Conservation (phyloP, 2,888 invertebrate genomes). For the Nephrotoma appendiculata region DNA sequence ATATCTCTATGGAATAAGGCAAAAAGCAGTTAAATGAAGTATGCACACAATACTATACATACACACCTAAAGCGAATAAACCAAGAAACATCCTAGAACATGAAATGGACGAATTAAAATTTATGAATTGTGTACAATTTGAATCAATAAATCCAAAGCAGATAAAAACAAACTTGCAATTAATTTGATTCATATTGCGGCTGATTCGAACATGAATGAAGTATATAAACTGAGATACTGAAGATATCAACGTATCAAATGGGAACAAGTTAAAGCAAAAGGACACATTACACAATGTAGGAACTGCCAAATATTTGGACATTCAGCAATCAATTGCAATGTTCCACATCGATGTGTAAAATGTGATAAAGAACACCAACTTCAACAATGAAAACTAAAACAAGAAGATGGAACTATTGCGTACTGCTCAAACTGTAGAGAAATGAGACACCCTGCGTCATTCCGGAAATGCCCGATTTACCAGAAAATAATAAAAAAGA, state of each 20-base stretch:
- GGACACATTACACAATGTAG: not conserved
- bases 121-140: not conserved
- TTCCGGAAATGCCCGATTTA: not conserved
- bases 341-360: not conserved
- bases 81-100: not conserved
- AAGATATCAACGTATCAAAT: too few species aligned
- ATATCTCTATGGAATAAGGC: too few species aligned
- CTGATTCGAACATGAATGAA: too few species aligned
- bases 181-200: not conserved
- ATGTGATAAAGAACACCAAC: not conserved
- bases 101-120: too few species aligned
- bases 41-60: not conserved
- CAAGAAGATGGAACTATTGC: not conserved
- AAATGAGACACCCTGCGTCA: not conserved
- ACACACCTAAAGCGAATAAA: not conserved
- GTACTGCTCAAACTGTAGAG: not conserved
- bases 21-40: not conserved
- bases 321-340: not conserved
- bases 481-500: not conserved
- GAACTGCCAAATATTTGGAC: not conserved
- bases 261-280: too few species aligned
- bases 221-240: too few species aligned
- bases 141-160: not conserved
- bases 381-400: not conserved
- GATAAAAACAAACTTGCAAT: not conserved